These are phyloP conservation scores for Theonella swinhoei DNA, from an alignment of 37 sponge, comb jelly and placozoan genomes.

Conservation along the genomic window DNA sequence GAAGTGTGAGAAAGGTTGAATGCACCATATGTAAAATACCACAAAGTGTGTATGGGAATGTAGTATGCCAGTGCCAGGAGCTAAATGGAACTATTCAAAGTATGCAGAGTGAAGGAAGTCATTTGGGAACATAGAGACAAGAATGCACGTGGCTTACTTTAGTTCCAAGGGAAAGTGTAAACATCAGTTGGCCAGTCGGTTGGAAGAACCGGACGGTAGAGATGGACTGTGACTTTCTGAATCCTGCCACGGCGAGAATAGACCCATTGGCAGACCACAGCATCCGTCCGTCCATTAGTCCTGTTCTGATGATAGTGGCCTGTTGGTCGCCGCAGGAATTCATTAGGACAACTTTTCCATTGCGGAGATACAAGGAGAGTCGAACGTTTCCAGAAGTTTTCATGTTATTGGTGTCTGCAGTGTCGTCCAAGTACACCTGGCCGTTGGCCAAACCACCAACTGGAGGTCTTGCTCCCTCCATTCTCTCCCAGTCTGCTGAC, in stretches of 20 bases:
- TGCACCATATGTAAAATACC: too few species aligned
- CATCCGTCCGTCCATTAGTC: conserved; percentile 82
- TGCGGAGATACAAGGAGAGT: conserved; percentile 79
- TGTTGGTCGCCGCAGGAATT: conserved; percentile 90
- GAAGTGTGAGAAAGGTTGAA: too few species aligned
- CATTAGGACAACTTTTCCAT: conserved; percentile 93
- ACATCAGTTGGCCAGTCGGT: conserved; percentile 77
- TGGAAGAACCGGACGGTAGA: conserved; percentile 87
- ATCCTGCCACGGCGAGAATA: conserved; percentile 87
- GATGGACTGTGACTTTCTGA: conserved; percentile 69
- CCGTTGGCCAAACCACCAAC: background rate
- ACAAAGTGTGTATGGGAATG: too few species aligned
- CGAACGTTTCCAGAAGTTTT: conserved; percentile 28
- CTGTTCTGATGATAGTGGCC: conserved; percentile 88
- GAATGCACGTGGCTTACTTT: conserved; percentile 52
- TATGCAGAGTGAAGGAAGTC: too few species aligned
- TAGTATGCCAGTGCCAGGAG: too few species aligned
- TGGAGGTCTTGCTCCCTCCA: background rate
- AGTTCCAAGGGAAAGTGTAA: conserved; percentile 76
- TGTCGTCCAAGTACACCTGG: background rate
- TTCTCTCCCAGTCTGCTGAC: background rate
- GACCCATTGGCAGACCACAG: conserved; percentile 78
- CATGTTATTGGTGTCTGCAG: background rate
- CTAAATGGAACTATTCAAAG: too few species aligned
- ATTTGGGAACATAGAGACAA: too few species aligned